Evolutionary conservation across 1,140 invertebrate species (phyloP).

Genomic region (Pararge aegeria): DNA sequence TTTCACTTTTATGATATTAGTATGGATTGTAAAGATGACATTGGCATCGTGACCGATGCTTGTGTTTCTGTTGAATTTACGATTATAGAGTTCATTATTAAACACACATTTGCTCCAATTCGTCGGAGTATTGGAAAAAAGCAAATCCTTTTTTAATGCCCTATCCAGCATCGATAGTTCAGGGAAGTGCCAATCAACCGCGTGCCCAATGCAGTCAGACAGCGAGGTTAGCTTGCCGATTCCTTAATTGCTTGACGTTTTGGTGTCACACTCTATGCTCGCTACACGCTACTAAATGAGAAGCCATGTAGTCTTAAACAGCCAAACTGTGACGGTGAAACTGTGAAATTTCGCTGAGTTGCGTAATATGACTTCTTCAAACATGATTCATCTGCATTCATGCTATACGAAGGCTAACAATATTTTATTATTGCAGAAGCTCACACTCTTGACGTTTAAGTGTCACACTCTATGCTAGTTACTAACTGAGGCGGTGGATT

Average conservation of each 20-base stretch:
- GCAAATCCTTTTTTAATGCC: no score
- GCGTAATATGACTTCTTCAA: background rate
- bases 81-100: no score
- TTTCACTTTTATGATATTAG: no score
- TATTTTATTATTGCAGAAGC: no score
- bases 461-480: no score
- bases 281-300: slow-evolving; percentile 52
- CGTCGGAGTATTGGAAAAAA: no score
- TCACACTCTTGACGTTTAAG: no score
- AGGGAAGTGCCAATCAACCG: slow-evolving; percentile 65
- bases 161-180: slow-evolving; percentile 42
- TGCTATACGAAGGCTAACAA: background rate
- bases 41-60: no score
- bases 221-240: slow-evolving; percentile 77
- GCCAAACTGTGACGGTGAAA: slow-evolving; percentile 18
- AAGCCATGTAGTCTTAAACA: slow-evolving; percentile 18
- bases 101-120: no score
- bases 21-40: no score
- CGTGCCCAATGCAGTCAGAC: slow-evolving; percentile 66
- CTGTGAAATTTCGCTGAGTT: background rate
- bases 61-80: no score
- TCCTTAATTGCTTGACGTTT: slow-evolving; percentile 79
- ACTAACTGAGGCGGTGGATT: no score
- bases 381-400: background rate
- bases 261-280: slow-evolving; percentile 67